Evolutionary conservation across 2,888 invertebrate genomes (phyloP).

Genomic region (Platycheirus albimanus): DNA sequence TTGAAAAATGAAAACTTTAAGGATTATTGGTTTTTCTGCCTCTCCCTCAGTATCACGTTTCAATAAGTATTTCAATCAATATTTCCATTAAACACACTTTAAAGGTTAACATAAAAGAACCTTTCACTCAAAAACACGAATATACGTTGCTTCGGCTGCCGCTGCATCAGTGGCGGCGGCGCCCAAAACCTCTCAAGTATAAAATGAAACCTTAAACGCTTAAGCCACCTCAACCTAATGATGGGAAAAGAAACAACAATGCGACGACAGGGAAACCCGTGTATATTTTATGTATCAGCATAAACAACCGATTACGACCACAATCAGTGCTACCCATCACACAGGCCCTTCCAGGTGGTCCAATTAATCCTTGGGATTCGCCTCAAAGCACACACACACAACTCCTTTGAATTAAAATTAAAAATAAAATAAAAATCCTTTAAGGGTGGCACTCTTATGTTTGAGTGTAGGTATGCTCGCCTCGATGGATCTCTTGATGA

Average conservation of each 20-base stretch:
- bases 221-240: constrained; percentile 23
- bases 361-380: constrained; percentile 73
- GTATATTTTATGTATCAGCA: constrained; percentile 69
- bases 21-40: too few relatives aligned
- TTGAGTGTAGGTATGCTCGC: background rate
- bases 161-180: too few relatives aligned
- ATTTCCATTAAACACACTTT: too few relatives aligned
- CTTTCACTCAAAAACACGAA: too few relatives aligned
- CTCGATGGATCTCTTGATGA: constrained; percentile 53
- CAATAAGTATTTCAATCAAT: too few relatives aligned
- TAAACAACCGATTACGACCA: constrained; percentile 73
- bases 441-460: constrained; percentile 38
- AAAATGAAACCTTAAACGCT: constrained; percentile 42
- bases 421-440: constrained; percentile 38
- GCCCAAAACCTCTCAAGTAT: constrained; percentile 23
- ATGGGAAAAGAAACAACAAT: constrained; percentile 47
- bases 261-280: constrained; percentile 59
- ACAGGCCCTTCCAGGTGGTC: constrained; percentile 73
- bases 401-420: constrained; percentile 11
- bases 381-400: constrained; percentile 46
- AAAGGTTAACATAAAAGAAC: too few relatives aligned
- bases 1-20: too few relatives aligned
- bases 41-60: too few relatives aligned
- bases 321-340: constrained; percentile 74
- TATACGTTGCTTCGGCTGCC: too few relatives aligned